A percentile compares a stretch with the other conserved stretches of the same genome.
Conservation (phyloP, 2,113 vertebrate genomes). For the Alethe diademata region DNA sequence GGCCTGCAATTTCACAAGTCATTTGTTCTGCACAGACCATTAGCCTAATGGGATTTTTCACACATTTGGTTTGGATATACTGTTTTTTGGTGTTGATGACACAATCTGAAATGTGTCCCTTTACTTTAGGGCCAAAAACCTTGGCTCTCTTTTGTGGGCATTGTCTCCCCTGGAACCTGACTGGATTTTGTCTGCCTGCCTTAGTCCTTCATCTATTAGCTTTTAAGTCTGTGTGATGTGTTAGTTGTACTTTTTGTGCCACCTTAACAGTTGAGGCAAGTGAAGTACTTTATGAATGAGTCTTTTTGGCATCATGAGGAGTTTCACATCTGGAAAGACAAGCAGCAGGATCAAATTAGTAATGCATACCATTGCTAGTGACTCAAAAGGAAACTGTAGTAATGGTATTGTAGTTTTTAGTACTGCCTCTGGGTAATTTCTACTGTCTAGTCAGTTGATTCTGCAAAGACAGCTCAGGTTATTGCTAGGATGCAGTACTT, state of each 20-base stretch:
- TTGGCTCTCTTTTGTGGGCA: not conserved
- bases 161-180: not conserved
- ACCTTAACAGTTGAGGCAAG: not conserved
- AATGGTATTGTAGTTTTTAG: not conserved
- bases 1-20: not conserved
- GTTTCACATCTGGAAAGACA: constrained; percentile 19
- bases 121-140: not conserved
- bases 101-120: not conserved
- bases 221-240: not conserved
- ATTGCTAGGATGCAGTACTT: not conserved
- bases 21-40: not conserved
- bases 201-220: not conserved
- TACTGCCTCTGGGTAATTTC: not conserved
- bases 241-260: not conserved
- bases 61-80: not conserved
- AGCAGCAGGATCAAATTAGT: not conserved
- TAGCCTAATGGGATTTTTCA: not conserved
- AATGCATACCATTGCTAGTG: not conserved
- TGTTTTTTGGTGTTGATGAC: not conserved
- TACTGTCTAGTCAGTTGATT: not conserved
- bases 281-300: not conserved
- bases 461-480: not conserved
- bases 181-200: not conserved
- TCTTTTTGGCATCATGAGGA: not conserved
- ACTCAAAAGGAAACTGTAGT: constrained; percentile 27